phyloP scores from a whole-genome alignment of 1,140 invertebrate genomes.

The Globodera ellingtonae region DNA sequence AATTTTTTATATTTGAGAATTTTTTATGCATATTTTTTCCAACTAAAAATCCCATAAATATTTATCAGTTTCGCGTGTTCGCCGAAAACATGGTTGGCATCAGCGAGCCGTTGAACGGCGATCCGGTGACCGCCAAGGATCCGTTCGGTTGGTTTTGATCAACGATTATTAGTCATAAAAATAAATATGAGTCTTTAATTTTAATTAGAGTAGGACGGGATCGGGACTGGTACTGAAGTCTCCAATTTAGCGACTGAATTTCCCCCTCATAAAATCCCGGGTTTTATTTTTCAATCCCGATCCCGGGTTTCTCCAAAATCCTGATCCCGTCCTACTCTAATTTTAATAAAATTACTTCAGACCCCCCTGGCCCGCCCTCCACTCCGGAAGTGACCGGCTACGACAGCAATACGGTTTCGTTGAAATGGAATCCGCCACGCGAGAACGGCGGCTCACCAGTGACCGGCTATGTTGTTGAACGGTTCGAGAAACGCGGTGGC shows the following conservation, averaged over 20 bases:
- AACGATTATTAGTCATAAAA: constrained; percentile 30
- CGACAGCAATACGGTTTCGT: constrained; percentile 71
- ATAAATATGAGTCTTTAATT: no score
- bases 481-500: constrained; percentile 82
- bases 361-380: constrained; percentile 90
- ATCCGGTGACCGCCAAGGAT: constrained; percentile 86
- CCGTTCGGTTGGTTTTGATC: constrained; percentile 77
- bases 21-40: no score
- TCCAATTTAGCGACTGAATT: no score
- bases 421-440: constrained; percentile 88
- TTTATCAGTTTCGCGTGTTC: constrained; percentile 78
- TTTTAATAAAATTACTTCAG: constrained; percentile 69
- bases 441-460: constrained; percentile 90
- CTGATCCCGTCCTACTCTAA: no score
- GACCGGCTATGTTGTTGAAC: constrained; percentile 90
- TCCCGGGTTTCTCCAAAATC: no score
- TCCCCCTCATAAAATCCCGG: no score
- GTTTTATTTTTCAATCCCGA: no score
- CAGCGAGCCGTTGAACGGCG: constrained; percentile 88
- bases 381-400: constrained; percentile 88
- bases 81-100: constrained; percentile 95
- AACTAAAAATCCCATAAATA: no score
- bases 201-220: no score
- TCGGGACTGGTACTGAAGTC: no score
- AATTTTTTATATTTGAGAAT: no score